These are phyloP conservation scores for Columba livia DNA, from an alignment of 2,113 vertebrate genomes.

Conservation along the genomic window DNA sequence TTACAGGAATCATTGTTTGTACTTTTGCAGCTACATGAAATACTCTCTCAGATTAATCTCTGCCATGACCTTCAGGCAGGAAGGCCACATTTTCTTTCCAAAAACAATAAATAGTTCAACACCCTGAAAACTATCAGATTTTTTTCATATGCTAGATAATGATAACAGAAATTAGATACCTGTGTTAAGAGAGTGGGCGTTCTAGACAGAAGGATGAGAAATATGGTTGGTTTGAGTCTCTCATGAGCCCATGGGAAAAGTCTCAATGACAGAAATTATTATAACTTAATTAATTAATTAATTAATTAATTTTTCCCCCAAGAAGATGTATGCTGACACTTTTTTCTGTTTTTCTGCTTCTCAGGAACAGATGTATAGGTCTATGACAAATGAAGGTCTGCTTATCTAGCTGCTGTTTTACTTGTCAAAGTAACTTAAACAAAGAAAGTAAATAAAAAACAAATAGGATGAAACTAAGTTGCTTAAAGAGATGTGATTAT, in stretches of 20 bases:
- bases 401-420: not conserved
- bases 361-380: not conserved
- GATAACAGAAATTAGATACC: not conserved
- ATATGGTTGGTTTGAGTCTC: not conserved
- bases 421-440: not conserved
- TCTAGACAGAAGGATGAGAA: not conserved
- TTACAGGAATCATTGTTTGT: conserved; percentile 1
- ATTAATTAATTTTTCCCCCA: not conserved
- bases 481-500: not conserved
- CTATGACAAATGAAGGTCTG: not conserved
- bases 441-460: not conserved
- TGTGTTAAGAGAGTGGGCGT: not conserved
- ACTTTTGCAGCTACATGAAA: not conserved
- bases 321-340: not conserved
- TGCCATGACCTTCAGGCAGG: not conserved
- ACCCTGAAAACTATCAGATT: not conserved
- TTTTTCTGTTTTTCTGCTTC: not conserved
- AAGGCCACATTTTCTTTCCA: not conserved
- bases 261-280: not conserved
- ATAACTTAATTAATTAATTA: too few species aligned
- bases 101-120: not conserved
- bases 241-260: not conserved
- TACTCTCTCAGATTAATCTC: not conserved
- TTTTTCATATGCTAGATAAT: not conserved
- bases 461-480: not conserved